Evolutionary conservation across 2,113 vertebrate genomes (phyloP), one percentile per base, ranked within the genome.

Genomic region (Procavia capensis): DNA sequence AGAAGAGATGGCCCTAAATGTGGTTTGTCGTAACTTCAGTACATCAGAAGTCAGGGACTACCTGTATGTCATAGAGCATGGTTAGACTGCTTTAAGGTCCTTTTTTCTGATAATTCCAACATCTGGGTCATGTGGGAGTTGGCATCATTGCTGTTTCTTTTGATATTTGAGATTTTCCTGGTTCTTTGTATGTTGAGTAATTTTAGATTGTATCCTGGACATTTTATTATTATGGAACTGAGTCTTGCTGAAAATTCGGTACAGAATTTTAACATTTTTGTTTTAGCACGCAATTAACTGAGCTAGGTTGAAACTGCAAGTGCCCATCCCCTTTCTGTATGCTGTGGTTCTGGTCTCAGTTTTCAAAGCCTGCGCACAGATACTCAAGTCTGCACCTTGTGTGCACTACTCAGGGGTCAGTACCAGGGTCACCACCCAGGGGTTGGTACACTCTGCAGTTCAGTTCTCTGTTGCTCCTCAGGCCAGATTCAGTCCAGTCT

Each of bases 251-350:
- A 74, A 43, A 63, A 39, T 20, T 43, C n/a, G 59, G 11, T 54
- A 16, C 3, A 54, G 50, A 54, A 54, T 54, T 54, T 54, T 13
- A 16, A 54, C 50, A 54, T 54, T 54, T 54, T 54, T 16, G 50
- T 13, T 54, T 9, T 54, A 54, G 50, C 50, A 54, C 13, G 50
- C 50, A 54, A 54, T 54, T 54, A 54, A 13, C 64, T 66, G 64
- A 59, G 57, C 22, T 20, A 24, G 57, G 57, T 59, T 59, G 13
- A 2, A 24, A 43, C 39, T 7, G 27, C 54, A 70, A 4, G 6
- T 0, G 41, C 81, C 4, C 9, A 7, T 25, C 61, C 20, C 2
- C 27, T 34, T 19, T 0, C 34, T 6, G 5, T 3, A 41, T 41
- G 61, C 47, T n/a, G 3, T 43, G 54, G 41, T 31, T 43, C 54